These are phyloP conservation scores for Takifugu bimaculatus DNA, from an alignment of 2,113 vertebrate species.

Conservation along the genomic window DNA sequence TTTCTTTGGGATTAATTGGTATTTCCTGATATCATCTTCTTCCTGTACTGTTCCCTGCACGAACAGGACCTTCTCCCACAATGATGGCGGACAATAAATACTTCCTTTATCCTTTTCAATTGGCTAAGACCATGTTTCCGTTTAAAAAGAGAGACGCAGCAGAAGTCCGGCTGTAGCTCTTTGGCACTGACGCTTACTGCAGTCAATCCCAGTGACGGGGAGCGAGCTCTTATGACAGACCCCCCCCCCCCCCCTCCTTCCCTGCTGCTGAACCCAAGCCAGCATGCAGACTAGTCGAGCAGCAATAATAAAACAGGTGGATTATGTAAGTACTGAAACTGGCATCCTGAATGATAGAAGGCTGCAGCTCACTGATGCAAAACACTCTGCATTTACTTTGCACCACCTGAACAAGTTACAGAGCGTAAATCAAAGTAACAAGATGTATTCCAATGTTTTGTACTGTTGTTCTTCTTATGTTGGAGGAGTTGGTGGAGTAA, in stretches of 20 bases:
- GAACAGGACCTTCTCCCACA: no score
- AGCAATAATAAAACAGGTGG: neutral
- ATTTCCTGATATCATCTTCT: neutral
- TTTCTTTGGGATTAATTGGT: no score
- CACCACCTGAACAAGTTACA: neutral
- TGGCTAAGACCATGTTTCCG: no score
- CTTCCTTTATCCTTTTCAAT: no score
- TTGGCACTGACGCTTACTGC: conserved; percentile 36
- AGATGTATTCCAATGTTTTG: no score
- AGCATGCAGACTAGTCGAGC: conserved; percentile 14
- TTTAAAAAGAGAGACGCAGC: conserved; percentile 1
- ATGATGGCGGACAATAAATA: no score
- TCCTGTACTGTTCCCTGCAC: neutral
- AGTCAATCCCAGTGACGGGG: conserved; percentile 38
- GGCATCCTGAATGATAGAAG: no score
- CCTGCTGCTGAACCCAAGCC: conserved; percentile 6
- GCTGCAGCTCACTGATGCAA: no score
- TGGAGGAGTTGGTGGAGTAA: neutral
- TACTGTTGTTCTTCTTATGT: neutral
- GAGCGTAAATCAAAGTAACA: no score
- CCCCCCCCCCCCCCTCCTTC: neutral
- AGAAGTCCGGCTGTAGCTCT: neutral
- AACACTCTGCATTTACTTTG: neutral
- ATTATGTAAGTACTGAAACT: neutral
- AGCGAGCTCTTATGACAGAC: conserved; percentile 37